These are phyloP conservation scores for Hyppa rectilinea DNA, from an alignment of 2,888 invertebrate species.

Conservation along the genomic window DNA sequence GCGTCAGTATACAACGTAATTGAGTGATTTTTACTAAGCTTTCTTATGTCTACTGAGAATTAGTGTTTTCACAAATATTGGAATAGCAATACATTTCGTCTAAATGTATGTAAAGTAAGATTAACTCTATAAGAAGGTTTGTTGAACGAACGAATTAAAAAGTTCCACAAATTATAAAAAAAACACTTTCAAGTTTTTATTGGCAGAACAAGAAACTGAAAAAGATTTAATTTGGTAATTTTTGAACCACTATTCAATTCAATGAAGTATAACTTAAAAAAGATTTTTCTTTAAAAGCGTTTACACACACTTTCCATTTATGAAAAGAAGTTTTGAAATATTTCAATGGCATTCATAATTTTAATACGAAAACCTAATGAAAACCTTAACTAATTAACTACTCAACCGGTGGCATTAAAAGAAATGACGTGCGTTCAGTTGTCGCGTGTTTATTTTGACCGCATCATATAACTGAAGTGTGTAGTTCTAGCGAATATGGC, in stretches of 20 bases:
- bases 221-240: not conserved
- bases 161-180: not conserved
- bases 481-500: constrained; percentile 74
- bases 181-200: not conserved
- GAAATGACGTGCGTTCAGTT: constrained; percentile 24
- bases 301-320: constrained; percentile 28
- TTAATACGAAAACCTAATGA: not conserved
- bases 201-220: not conserved
- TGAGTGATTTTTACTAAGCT: not conserved
- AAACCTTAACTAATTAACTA: constrained; percentile 29
- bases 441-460: constrained; percentile 21
- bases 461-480: constrained; percentile 46
- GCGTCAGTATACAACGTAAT: not conserved
- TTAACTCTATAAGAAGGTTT: not conserved
- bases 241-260: not conserved
- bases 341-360: constrained; percentile 15
- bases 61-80: not conserved
- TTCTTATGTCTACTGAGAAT: not conserved
- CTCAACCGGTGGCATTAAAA: constrained; percentile 49
- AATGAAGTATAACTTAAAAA: not conserved
- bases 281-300: constrained; percentile 9
- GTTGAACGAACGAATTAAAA: not conserved
- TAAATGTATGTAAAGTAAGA: not conserved
- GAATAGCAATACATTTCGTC: not conserved
- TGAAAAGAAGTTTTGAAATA: constrained; percentile 41